Conservation (phyloP, 2,113 vertebrate genomes). For the Tachycineta bicolor region DNA sequence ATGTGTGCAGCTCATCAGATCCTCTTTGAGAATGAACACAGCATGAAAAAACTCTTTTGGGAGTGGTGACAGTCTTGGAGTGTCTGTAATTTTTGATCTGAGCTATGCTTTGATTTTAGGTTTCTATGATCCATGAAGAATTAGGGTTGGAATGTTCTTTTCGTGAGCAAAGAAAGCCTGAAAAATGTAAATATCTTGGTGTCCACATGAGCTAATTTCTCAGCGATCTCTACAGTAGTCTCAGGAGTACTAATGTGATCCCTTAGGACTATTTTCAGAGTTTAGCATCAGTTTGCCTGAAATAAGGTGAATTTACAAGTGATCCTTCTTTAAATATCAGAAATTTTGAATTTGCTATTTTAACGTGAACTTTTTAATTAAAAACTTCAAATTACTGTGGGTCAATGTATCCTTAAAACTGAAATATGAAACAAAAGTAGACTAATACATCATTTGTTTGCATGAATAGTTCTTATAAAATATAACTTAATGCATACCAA, state of each 20-base stretch:
- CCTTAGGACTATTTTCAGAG: not conserved
- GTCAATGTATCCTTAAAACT: not conserved
- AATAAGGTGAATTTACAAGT: not conserved
- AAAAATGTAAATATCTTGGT: not conserved
- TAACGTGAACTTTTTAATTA: not conserved
- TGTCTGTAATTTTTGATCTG: not conserved
- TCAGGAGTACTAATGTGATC: not conserved
- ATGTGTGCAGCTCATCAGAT: not conserved
- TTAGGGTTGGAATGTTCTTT: not conserved
- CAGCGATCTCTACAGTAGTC: not conserved
- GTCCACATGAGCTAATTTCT: not conserved
- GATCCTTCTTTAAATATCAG: not conserved
- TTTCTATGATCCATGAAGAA: not conserved
- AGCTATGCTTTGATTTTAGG: not conserved
- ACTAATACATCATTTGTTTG: not conserved
- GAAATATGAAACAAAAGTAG: not conserved
- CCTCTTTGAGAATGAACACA: not conserved
- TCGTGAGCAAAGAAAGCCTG: not conserved
- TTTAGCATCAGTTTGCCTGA: not conserved
- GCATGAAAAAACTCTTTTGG: not conserved
- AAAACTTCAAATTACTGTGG: not conserved
- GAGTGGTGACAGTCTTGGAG: not conserved
- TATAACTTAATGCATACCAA: not conserved
- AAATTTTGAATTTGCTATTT: not conserved
- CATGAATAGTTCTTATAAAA: not conserved